Conservation (phyloP, 1,140 invertebrate species). For the Drosophila baimaii region DNA sequence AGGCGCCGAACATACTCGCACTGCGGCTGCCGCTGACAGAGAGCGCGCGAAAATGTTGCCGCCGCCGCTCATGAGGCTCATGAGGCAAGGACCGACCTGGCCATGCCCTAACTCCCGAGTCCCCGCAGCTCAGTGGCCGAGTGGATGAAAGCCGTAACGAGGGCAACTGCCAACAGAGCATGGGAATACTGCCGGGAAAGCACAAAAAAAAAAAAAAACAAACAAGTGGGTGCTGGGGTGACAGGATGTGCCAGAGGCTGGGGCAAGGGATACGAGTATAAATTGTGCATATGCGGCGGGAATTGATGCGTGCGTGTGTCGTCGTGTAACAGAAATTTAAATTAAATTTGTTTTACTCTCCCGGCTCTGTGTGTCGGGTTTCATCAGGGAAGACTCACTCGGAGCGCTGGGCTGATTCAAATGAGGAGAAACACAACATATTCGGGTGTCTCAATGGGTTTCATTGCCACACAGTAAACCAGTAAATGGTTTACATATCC, state of each 20-base stretch:
- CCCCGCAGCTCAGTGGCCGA: conserved; percentile 19
- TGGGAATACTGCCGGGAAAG: conserved; percentile 25
- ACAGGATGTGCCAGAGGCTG: conserved; percentile 9
- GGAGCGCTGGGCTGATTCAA: background rate
- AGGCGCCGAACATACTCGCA: background rate
- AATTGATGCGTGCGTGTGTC: conserved; percentile 48
- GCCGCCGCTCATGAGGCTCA: conserved; percentile 13
- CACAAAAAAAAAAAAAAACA: conserved; percentile 57
- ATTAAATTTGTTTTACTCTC: conserved; percentile 70
- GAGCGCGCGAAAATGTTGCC: conserved; percentile 61
- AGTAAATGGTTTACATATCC: conserved; percentile 27
- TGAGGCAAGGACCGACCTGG: conserved; percentile 8
- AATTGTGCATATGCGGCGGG: conserved; percentile 66
- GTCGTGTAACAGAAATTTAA: conserved; percentile 69
- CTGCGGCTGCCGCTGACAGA: conserved; percentile 59
- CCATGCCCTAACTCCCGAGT: conserved; percentile 12
- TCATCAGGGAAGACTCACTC: conserved; percentile 6
- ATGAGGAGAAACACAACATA: conserved; percentile 17
- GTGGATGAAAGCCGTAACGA: conserved; percentile 16
- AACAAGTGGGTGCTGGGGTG: conserved; percentile 20
- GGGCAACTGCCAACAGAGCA: conserved; percentile 15
- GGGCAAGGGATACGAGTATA: conserved; percentile 25
- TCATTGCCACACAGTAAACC: conserved; percentile 22
- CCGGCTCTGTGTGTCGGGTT: conserved; percentile 37
- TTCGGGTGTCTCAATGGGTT: conserved; percentile 23